These are phyloP conservation scores for Porites lutea DNA, from an alignment of 64 coral and sea anemone species.

Conservation along the genomic window DNA sequence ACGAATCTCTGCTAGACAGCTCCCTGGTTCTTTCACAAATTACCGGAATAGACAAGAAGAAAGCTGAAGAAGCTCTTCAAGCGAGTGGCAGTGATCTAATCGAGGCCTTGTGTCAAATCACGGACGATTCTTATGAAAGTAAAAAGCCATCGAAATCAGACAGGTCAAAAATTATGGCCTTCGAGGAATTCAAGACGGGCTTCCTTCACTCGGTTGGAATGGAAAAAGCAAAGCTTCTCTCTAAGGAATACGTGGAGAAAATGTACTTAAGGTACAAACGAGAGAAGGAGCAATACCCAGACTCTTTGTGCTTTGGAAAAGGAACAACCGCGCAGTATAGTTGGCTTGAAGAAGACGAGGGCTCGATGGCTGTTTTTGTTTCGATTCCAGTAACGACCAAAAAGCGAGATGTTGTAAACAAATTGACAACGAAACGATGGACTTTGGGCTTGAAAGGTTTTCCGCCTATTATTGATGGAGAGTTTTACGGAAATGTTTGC, in stretches of 20 bases:
- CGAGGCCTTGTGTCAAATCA: slow-evolving; percentile 70
- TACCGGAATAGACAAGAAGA: slow-evolving; percentile 41
- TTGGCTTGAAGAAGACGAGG: slow-evolving; percentile 89
- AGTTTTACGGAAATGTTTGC: slow-evolving; percentile 75
- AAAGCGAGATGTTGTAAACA: slow-evolving; percentile 71
- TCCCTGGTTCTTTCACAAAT: slow-evolving; percentile 71
- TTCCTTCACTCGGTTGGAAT: slow-evolving; percentile 72
- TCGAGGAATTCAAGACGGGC: slow-evolving; percentile 88
- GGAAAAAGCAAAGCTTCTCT: slow-evolving; percentile 65
- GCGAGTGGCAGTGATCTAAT: slow-evolving; percentile 67
- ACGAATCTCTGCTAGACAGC: slow-evolving; percentile 42
- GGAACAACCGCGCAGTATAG: slow-evolving; percentile 83
- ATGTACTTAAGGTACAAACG: slow-evolving; percentile 87
- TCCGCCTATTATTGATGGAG: slow-evolving; percentile 77
- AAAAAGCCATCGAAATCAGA: slow-evolving; percentile 57
- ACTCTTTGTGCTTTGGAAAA: slow-evolving; percentile 65
- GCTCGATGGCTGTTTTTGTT: slow-evolving; percentile 76
- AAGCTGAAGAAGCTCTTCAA: slow-evolving; percentile 66
- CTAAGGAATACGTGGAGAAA: slow-evolving; percentile 84
- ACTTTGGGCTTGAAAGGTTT: slow-evolving; percentile 77
- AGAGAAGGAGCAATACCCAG: slow-evolving; percentile 68
- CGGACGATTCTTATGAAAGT: slow-evolving; percentile 48
- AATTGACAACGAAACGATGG: slow-evolving; percentile 78
- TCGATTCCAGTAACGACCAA: slow-evolving; percentile 71
- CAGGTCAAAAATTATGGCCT: slow-evolving; percentile 67